phyloP scores from a whole-genome alignment of 2,888 invertebrate species.

The Junonia oenone region DNA sequence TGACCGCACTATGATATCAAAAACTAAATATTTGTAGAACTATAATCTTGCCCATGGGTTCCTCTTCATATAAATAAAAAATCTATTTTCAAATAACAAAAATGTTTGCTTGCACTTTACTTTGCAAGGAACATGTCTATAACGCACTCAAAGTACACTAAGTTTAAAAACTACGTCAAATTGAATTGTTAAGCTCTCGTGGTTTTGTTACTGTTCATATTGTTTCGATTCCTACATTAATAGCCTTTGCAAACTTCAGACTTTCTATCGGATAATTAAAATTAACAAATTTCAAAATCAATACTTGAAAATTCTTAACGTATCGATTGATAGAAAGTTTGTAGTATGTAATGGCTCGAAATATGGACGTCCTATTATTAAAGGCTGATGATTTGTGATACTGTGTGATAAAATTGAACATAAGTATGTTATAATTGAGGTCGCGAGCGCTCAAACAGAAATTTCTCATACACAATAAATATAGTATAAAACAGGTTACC shows the following conservation, averaged over 20 bases:
- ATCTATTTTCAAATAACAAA: background rate
- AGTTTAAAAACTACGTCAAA: background rate
- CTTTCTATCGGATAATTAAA: too few relatives aligned
- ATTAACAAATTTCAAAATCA: too few relatives aligned
- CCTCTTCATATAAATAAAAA: background rate
- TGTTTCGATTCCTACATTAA: background rate
- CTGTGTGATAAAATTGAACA: constrained; percentile 11
- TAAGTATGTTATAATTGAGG: background rate
- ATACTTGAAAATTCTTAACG: too few relatives aligned
- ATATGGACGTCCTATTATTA: background rate
- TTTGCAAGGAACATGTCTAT: background rate
- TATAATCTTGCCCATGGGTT: background rate
- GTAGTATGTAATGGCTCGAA: background rate
- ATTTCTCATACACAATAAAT: too few relatives aligned
- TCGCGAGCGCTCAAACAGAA: too few relatives aligned
- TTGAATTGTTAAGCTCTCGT: background rate
- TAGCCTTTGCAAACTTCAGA: background rate
- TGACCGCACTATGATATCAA: too few relatives aligned
- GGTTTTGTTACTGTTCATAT: constrained; percentile 25
- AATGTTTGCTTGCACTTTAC: too few relatives aligned
- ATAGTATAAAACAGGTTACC: too few relatives aligned
- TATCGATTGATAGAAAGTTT: background rate
- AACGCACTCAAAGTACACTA: background rate
- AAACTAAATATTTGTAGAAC: too few relatives aligned
- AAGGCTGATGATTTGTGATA: constrained; percentile 18